A percentile compares a stretch with the other conserved stretches of the same genome.
phyloP scores from a whole-genome alignment of 2,113 vertebrate species.

The Rattus norvegicus region DNA sequence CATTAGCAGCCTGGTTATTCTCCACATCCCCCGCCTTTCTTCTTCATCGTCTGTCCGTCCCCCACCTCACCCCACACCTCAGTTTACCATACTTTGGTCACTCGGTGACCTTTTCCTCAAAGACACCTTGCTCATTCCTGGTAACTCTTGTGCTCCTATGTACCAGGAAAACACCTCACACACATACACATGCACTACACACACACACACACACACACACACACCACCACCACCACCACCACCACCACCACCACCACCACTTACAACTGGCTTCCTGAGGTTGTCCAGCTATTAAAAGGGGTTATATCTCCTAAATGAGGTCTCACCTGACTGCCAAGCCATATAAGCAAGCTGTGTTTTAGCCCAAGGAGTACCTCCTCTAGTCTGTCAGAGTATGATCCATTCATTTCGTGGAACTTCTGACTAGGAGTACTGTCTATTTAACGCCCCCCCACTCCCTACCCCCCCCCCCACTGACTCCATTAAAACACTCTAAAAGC shows the following conservation, averaged over 20 bases:
- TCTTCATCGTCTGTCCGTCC: slow-evolving; percentile 70
- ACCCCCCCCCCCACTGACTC: background rate
- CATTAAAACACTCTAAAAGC: background rate
- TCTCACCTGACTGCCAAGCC: background rate
- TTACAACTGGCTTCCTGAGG: background rate
- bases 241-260: background rate
- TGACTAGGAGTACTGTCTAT: background rate
- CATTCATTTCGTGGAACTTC: slow-evolving; percentile 6
- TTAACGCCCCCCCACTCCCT: background rate
- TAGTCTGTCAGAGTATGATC: background rate
- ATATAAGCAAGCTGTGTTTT: background rate
- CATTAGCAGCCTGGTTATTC: background rate
- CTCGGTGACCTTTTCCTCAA: background rate
- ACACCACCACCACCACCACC: background rate
- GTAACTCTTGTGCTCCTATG: background rate
- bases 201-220: no score
- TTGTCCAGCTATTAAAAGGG: background rate
- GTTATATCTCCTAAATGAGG: background rate
- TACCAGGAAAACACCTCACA: background rate
- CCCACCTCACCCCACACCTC: slow-evolving; percentile 12
- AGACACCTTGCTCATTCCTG: background rate
- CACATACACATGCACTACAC: background rate
- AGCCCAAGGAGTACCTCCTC: background rate
- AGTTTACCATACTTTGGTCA: background rate
- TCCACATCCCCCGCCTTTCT: slow-evolving; percentile 58